Evolutionary conservation across 2,888 invertebrate genomes (phyloP).

Genomic region (Ennomos erosarius): DNA sequence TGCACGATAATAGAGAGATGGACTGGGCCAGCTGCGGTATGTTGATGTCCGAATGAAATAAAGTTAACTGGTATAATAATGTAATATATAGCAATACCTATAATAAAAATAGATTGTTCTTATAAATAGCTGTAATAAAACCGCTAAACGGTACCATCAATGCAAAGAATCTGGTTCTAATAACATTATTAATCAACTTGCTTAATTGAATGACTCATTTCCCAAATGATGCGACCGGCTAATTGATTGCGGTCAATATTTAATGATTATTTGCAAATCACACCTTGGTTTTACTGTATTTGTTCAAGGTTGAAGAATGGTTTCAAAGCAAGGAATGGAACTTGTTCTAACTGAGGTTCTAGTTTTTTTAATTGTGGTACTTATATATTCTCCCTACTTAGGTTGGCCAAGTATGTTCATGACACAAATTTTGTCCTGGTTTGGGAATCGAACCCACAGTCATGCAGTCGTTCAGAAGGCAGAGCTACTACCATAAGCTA

Average conservation of each 20-base stretch:
- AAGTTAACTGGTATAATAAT: too few species aligned
- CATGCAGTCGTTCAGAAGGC: too few species aligned
- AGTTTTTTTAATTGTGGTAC: too few species aligned
- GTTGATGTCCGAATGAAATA: conserved; percentile 39
- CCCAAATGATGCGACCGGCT: conserved; percentile 11
- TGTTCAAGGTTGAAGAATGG: conserved; percentile 18
- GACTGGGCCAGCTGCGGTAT: conserved; percentile 61
- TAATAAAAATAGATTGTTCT: conserved; percentile 27
- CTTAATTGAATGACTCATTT: conserved; percentile 44
- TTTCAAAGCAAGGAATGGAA: neutral
- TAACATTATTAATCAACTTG: conserved; percentile 35
- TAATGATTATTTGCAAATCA: conserved; percentile 13
- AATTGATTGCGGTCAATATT: conserved; percentile 25
- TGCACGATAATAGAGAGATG: conserved; percentile 54
- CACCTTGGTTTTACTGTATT: conserved; percentile 17
- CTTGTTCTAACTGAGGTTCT: too few species aligned
- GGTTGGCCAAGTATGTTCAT: too few species aligned
- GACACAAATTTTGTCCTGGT: too few species aligned
- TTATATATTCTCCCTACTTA: too few species aligned
- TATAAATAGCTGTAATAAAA: conserved; percentile 25
- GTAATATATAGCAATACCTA: neutral
- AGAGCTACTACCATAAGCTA: too few species aligned
- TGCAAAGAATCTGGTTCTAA: conserved; percentile 46
- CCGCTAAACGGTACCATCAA: conserved; percentile 43
- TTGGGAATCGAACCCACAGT: too few species aligned